A percentile compares a stretch with the other conserved stretches of the same genome.
phyloP scores from a whole-genome alignment of 2,888 invertebrate species.

The Carcina quercana region DNA sequence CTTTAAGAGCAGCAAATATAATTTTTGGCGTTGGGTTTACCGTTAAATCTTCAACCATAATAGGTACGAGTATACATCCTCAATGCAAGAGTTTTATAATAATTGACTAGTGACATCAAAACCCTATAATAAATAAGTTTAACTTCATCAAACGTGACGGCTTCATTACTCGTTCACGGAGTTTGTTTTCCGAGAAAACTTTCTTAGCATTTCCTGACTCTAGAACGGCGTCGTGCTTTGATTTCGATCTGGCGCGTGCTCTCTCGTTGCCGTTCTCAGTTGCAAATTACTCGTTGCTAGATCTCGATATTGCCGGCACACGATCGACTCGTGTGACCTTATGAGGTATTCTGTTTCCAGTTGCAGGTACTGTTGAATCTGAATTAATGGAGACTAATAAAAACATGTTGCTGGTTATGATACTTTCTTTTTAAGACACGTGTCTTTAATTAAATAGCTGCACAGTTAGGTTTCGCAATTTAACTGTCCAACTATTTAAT shows the following conservation, averaged over 20 bases:
- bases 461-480: too few species aligned
- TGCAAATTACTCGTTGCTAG: slow-evolving; percentile 43
- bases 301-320: slow-evolving; percentile 36
- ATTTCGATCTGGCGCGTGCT: slow-evolving; percentile 51
- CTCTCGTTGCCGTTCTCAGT: slow-evolving; percentile 29
- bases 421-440: too few species aligned
- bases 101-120: slow-evolving; percentile 20
- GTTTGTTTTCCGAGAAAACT: slow-evolving; percentile 37
- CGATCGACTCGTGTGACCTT: slow-evolving; percentile 41
- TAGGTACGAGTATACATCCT: too few species aligned
- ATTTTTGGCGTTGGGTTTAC: too few species aligned
- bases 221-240: slow-evolving; percentile 43
- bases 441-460: too few species aligned
- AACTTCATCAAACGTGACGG: slow-evolving; percentile 29
- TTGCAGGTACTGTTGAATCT: too few species aligned
- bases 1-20: too few species aligned
- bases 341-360: background rate
- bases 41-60: too few species aligned
- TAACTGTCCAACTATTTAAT: too few species aligned
- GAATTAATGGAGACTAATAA: too few species aligned
- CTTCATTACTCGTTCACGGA: slow-evolving; percentile 38
- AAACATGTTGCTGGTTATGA: too few species aligned
- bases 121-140: slow-evolving; percentile 15
- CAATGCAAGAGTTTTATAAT: too few species aligned
- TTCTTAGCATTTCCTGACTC: slow-evolving; percentile 39